phyloP scores from a whole-genome alignment of 2,888 invertebrate genomes.

The Pollenia amentaria region DNA sequence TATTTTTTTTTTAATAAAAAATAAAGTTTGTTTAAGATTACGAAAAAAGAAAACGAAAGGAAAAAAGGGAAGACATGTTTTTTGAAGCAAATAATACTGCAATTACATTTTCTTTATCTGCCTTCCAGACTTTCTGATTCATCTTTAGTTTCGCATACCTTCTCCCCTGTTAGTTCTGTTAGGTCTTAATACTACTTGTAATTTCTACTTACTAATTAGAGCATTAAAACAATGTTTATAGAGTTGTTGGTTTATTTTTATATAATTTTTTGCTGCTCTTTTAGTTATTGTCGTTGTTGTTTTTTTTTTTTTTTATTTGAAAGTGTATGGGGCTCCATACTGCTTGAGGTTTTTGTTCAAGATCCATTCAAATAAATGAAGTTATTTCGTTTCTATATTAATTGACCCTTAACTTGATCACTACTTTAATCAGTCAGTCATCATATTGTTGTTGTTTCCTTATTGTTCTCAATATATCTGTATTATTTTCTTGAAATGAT shows the following conservation, averaged over 20 bases:
- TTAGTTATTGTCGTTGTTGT: background rate
- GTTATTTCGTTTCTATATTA: slow-evolving; percentile 59
- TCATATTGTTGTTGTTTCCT: background rate
- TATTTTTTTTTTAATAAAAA: background rate
- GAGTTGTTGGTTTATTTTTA: background rate
- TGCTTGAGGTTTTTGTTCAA: slow-evolving; percentile 4
- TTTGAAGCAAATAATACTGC: background rate
- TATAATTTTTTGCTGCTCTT: too few relatives aligned
- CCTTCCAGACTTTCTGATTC: background rate
- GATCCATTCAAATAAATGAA: slow-evolving; percentile 5
- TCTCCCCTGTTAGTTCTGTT: slow-evolving; percentile 9
- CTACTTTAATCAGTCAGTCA: slow-evolving; percentile 63
- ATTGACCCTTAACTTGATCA: slow-evolving; percentile 72
- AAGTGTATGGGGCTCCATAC: background rate
- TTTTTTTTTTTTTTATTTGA: slow-evolving; percentile 23
- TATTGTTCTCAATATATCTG: background rate
- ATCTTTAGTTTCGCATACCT: background rate
- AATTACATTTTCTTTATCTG: background rate
- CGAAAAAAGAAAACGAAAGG: background rate
- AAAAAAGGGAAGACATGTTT: slow-evolving; percentile 6
- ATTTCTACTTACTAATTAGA: slow-evolving; percentile 64
- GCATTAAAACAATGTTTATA: slow-evolving; percentile 55
- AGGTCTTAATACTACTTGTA: slow-evolving; percentile 21
- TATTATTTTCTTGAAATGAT: background rate
- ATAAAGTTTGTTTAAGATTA: slow-evolving; percentile 15